These are phyloP conservation scores for Lordiphosa clarofinis DNA, from an alignment of 1,140 invertebrate genomes.

Conservation along the genomic window DNA sequence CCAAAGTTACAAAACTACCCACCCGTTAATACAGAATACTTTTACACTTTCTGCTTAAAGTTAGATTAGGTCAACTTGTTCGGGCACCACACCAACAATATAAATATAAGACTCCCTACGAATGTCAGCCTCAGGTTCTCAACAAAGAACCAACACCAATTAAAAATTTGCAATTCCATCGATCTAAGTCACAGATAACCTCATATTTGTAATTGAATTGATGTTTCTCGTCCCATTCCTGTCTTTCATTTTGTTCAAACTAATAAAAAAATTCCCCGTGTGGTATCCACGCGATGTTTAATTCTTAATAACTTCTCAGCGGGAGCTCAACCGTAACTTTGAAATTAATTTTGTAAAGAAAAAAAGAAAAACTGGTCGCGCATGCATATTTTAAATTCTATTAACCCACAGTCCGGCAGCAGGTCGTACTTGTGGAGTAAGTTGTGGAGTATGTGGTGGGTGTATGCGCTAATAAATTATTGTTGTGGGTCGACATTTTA, in stretches of 20 bases:
- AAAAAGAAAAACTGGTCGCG: conserved; percentile 21
- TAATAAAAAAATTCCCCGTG: neutral
- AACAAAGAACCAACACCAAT: too few species aligned
- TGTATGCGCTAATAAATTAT: conserved; percentile 45
- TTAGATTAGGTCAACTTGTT: too few species aligned
- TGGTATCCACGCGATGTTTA: conserved; percentile 45
- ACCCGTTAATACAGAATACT: too few species aligned
- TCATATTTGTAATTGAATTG: conserved; percentile 24
- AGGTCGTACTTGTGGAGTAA: neutral
- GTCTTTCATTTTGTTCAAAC: too few species aligned
- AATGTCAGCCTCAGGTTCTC: too few species aligned
- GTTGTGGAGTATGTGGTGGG: conserved; percentile 3
- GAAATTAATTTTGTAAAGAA: conserved; percentile 15
- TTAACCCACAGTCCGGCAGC: conserved; percentile 18
- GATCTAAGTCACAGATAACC: too few species aligned
- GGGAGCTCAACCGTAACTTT: conserved; percentile 10
- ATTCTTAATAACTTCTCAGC: conserved; percentile 40
- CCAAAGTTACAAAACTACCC: too few species aligned
- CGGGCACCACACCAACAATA: too few species aligned
- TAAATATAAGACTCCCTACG: too few species aligned
- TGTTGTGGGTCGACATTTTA: conserved; percentile 36
- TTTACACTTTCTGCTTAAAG: too few species aligned
- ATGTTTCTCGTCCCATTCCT: conserved; percentile 2
- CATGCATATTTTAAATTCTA: conserved; percentile 52
- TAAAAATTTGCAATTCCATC: too few species aligned